phyloP scores from a whole-genome alignment of 2,113 vertebrate genomes.

The Microtus ochrogaster region DNA sequence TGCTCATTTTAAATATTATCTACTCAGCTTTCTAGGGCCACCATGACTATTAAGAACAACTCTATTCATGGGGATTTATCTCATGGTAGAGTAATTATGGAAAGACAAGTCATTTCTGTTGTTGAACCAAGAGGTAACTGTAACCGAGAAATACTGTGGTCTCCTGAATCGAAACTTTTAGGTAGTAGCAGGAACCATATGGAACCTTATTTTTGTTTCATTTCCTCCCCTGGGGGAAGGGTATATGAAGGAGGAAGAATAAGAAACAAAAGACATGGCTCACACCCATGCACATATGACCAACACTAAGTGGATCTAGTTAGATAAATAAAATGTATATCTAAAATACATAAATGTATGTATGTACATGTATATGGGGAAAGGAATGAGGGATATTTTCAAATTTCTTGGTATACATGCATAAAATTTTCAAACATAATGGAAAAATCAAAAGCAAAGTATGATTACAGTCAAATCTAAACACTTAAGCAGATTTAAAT shows the following conservation, averaged over 20 bases:
- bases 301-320: background rate
- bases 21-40: background rate
- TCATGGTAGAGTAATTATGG: background rate
- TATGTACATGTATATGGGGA: background rate
- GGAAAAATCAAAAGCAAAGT: background rate
- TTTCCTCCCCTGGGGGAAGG: slow-evolving; percentile 3
- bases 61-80: background rate
- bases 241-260: background rate
- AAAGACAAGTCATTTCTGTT: background rate
- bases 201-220: background rate
- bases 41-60: background rate
- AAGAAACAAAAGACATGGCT: background rate
- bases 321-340: background rate
- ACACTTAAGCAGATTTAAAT: slow-evolving; percentile 8
- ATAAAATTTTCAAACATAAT: background rate
- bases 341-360: background rate
- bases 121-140: background rate
- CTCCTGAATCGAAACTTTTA: background rate
- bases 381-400: background rate
- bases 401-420: background rate
- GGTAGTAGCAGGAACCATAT: background rate
- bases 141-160: background rate
- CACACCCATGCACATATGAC: background rate
- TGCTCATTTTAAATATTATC: background rate
- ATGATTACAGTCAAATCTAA: background rate